Evolutionary conservation across 2,797 vertebrate species (phyloP).

Genomic region (Rhinichthys osculus): DNA sequence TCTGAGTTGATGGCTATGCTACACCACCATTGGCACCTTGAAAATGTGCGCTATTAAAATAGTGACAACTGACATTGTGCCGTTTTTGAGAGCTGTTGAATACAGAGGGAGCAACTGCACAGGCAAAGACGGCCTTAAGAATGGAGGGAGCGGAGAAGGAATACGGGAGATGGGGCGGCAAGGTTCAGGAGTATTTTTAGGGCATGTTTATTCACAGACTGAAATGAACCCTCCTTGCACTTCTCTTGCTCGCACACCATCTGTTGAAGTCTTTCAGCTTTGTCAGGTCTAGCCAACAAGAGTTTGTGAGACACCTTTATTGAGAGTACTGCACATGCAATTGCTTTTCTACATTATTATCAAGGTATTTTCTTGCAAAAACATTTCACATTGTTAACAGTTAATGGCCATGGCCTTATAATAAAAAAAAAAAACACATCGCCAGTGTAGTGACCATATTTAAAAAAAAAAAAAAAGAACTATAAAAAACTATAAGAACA

Average conservation of each 20-base stretch:
- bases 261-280: slow-evolving; percentile 77
- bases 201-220: slow-evolving; percentile 81
- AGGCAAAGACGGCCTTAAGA: slow-evolving; percentile 22
- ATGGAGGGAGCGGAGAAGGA: slow-evolving; percentile 27
- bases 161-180: slow-evolving; percentile 55
- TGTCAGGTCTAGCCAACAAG: slow-evolving; percentile 64
- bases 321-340: neutral
- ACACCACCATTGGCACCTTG: neutral
- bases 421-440: neutral
- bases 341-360: neutral
- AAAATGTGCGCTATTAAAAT: slow-evolving; percentile 42
- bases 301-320: slow-evolving; percentile 4
- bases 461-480: too few relatives aligned
- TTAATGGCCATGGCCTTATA: neutral
- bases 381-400: neutral
- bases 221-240: slow-evolving; percentile 78
- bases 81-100: slow-evolving; percentile 22
- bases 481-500: neutral
- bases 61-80: slow-evolving; percentile 35
- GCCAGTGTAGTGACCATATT: neutral
- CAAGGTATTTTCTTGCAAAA: neutral
- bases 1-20: neutral
- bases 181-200: slow-evolving; percentile 80
- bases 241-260: slow-evolving; percentile 70
- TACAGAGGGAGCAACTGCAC: slow-evolving; percentile 33